Conservation (phyloP, 2,113 vertebrate species). For the Cichladusa arquata region DNA sequence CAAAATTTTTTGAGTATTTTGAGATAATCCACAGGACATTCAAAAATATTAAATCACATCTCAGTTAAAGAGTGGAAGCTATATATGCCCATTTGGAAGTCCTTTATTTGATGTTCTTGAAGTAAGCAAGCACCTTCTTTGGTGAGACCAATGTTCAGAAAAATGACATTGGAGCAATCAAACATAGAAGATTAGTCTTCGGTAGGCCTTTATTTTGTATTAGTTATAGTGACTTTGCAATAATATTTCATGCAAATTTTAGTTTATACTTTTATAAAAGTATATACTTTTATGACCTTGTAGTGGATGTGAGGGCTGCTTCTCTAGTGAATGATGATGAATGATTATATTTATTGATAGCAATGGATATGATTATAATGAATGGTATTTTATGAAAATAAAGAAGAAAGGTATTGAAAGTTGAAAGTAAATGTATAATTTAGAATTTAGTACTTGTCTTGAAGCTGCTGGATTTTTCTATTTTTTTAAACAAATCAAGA, state of each 20-base stretch:
- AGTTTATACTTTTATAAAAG: not conserved
- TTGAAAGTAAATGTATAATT: not conserved
- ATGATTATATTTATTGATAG: not conserved
- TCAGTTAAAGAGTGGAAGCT: not conserved
- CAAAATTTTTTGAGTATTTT: not conserved
- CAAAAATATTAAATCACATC: not conserved
- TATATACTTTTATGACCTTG: not conserved
- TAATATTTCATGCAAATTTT: not conserved
- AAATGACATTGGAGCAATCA: not conserved
- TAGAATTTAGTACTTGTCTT: not conserved
- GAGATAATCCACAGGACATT: not conserved
- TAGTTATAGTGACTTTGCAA: not conserved
- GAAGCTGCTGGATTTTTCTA: not conserved
- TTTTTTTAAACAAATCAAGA: not conserved
- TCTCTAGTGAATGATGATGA: not conserved
- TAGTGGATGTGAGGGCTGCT: not conserved
- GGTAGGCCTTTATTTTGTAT: not conserved
- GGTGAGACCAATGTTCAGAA: not conserved
- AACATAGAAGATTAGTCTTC: not conserved
- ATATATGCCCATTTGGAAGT: not conserved
- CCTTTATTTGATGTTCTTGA: not conserved
- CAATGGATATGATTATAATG: not conserved
- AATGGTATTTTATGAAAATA: not conserved
- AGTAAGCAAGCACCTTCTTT: not conserved
- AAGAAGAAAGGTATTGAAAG: not conserved